Base-by-base conservation (phyloP, 2,888 invertebrate species). In the Sinohyriopsis cumingii region DNA sequence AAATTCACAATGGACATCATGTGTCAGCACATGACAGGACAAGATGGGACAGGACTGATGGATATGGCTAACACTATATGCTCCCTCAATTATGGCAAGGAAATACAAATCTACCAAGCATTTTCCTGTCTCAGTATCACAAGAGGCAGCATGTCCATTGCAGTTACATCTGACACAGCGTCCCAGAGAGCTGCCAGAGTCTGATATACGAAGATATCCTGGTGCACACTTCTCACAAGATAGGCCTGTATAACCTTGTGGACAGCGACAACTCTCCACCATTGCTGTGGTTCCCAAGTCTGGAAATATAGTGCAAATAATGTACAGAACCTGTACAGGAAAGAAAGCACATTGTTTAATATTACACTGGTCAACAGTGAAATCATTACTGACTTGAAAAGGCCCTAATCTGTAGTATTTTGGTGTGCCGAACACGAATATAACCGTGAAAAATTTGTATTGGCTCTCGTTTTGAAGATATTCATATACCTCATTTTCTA, bases 81-180 rank as follows among this genome's bases (percentile, higher is more conserved):
- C 55, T n/a, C 7, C 24, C n/a, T 24, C 24, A 61, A 61, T 25
- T 45, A 15, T 63, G 20, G 20, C 18, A 45, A n/a, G n/a, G 6
- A 54, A 60, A 59, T 28, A 28, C 25, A 55, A 53, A 72, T 82
- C 75, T 76, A 90, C 90, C 84, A 87, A 80, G 77, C 90, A 90
- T 57, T 82, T 78, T 62, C 89, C 90, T 68, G 88, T 83, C 65
- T 83, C 79, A 24, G 89, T 86, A 73, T 90, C 88, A 81, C 90
- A 90, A 20, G 86, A 79, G 20, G 84, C 76, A 25, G 89, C 89
- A 80, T 91, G 91, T 55, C 93, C 93, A 85, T 93, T 94, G 90
- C 97, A 97, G 5, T 94, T 94, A 84, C 97, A 97, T 54, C 88
- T 91, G 72, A 82, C 78, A 82, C 88, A 88, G 24, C 84, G 81